Evolutionary conservation across 2,113 vertebrate species (phyloP), one percentile per base, ranked within the genome.

Genomic region (Crotophaga sulcirostris): DNA sequence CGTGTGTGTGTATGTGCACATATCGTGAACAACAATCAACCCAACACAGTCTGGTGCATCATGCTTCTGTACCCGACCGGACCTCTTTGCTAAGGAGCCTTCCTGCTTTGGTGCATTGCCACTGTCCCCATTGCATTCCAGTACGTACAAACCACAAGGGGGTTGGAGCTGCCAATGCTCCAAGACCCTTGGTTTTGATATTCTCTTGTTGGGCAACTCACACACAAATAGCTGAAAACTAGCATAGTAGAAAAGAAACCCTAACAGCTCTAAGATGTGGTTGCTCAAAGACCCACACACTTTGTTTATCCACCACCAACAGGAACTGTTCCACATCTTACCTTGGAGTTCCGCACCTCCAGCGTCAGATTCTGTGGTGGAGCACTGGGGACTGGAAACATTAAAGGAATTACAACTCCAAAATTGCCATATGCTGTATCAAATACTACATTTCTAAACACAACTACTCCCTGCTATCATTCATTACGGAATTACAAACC

Each of bases 301-400:
- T 70, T 87, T 23, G 16, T 36, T 17, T 38, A 34, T 23, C 42
- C 52, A 3, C 1, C 16, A 29, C 8, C 15, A 84, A 44, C 6
- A 64, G 72, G 15, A 86, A 74, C 29, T 69, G 36, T 19, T 74
- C 20, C 34, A 47, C 63, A 16, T 58, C 97, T 98, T 98, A 99
- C 99, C 99, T 99, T 99, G 86, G 99, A 99, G 97, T 99, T 99
- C 93, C 99, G 98, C 9, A 99, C 99, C 97, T 99, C 99, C 97
- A 99, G 95, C 1, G 99, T 99, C 13, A 99, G 97, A 87, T 99
- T 99, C 97, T 99, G 99, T 28, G 99, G 99, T 11, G 99, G 97
- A 73, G 98, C 98, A 85, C 99, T 99, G 44, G 99, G 99, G 40
- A 99, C 99, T 99, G 94, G 73, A 96, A 80, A 97, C 23, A 93